A percentile compares a stretch with the other conserved stretches of the same genome.
Evolutionary conservation across 2,797 vertebrate species (phyloP).

Genomic region (Pantherophis vulpinus): DNA sequence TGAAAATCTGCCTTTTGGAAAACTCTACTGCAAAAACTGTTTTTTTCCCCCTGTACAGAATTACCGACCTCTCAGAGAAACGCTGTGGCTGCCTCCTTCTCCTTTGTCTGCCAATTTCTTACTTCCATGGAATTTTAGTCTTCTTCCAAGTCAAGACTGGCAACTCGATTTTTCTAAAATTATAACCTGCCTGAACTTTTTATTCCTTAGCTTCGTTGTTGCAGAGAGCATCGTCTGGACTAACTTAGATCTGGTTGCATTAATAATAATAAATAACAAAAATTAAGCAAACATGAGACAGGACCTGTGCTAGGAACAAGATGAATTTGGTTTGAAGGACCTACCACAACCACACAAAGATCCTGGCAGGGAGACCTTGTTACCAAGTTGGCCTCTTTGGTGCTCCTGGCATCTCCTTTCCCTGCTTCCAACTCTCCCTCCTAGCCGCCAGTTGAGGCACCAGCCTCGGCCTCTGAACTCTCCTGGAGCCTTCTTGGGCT

Average conservation of each 20-base stretch:
- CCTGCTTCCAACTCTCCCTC: not conserved
- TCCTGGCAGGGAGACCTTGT: not conserved
- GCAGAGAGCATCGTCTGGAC: no score
- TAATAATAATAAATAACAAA: no score
- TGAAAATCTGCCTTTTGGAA: not conserved
- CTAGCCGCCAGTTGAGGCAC: no score
- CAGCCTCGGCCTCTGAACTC: not conserved
- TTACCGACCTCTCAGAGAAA: not conserved
- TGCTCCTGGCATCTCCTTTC: not conserved
- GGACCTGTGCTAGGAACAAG: not conserved
- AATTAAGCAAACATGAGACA: not conserved
- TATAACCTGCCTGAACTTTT: not conserved
- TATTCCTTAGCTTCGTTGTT: not conserved
- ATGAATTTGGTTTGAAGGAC: not conserved
- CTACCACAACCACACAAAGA: not conserved
- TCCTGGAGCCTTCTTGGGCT: not conserved
- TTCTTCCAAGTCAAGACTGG: not conserved
- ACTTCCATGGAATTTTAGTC: not conserved
- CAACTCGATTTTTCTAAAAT: not conserved
- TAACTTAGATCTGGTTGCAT: not conserved
- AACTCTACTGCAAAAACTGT: not conserved
- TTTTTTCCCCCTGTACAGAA: not conserved
- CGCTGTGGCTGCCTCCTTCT: not conserved
- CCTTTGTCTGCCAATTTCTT: not conserved
- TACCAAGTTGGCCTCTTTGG: not conserved